Evolutionary conservation across 2,113 vertebrate species (phyloP).

Genomic region (Glareola pratincola): DNA sequence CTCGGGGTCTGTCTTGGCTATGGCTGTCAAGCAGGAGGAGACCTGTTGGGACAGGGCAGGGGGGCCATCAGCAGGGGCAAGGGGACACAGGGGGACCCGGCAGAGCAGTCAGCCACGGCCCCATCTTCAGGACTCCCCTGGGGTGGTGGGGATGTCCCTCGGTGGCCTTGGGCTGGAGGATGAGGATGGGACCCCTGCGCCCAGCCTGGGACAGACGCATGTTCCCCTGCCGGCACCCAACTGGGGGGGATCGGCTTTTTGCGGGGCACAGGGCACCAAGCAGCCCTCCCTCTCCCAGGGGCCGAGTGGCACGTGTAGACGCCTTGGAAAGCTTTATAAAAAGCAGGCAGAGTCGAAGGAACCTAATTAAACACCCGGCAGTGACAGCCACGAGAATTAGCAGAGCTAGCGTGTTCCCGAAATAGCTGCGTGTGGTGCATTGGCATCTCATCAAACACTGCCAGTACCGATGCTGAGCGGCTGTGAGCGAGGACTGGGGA

Average conservation of each 20-base stretch:
- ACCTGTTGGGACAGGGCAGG: slow-evolving; percentile 51
- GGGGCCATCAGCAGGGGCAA: background rate
- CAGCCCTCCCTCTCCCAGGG: background rate
- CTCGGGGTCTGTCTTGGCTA: slow-evolving; percentile 84
- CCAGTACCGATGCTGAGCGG: background rate
- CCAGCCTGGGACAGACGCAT: fast-evolving
- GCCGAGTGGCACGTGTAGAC: fast-evolving
- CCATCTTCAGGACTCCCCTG: background rate
- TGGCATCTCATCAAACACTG: slow-evolving; percentile 47
- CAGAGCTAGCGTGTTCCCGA: slow-evolving; percentile 54
- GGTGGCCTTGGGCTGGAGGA: background rate
- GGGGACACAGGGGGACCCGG: fast-evolving
- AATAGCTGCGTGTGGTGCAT: slow-evolving; percentile 59
- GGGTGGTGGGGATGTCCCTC: background rate
- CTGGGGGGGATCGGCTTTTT: fast-evolving
- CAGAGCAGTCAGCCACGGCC: background rate
- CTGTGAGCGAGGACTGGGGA: background rate
- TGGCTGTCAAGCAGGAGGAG: slow-evolving; percentile 74
- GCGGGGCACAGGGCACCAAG: fast-evolving
- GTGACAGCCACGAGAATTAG: slow-evolving; percentile 66
- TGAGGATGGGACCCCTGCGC: background rate
- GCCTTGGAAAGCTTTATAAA: slow-evolving; percentile 47
- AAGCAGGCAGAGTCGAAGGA: slow-evolving; percentile 55
- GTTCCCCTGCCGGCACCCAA: background rate
- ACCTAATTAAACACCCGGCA: slow-evolving; percentile 50